Percentiles rank a stretch among this genome's conserved stretches.
These are phyloP conservation scores for Psilopogon haemacephalus DNA, from an alignment of 2,113 vertebrate genomes.

Conservation along the genomic window DNA sequence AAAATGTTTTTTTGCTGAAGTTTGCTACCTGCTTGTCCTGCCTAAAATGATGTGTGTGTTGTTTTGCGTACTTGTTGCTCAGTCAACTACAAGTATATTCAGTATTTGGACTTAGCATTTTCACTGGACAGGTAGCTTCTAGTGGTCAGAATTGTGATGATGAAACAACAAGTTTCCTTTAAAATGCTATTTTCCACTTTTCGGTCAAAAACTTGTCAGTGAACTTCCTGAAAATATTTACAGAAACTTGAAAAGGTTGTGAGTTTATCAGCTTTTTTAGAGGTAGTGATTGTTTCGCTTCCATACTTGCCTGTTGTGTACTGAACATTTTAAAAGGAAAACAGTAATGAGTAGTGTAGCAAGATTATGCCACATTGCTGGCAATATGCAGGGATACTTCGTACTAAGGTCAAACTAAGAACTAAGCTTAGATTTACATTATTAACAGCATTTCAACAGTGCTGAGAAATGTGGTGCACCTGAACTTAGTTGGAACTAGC, in stretches of 20 bases:
- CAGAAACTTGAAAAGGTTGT: neutral
- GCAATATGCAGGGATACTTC: neutral
- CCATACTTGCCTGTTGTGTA: neutral
- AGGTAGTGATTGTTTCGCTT: neutral
- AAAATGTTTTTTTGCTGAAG: neutral
- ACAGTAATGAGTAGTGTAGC: neutral
- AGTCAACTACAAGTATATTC: neutral
- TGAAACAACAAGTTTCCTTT: neutral
- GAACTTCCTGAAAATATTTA: neutral
- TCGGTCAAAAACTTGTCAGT: neutral
- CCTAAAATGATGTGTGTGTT: neutral
- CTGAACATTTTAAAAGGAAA: neutral
- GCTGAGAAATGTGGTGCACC: neutral
- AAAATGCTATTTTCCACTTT: neutral
- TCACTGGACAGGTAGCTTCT: neutral
- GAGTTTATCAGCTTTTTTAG: neutral
- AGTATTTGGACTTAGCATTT: neutral
- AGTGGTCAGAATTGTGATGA: neutral
- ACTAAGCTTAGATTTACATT: neutral
- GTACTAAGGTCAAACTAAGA: neutral
- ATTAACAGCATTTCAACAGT: neutral
- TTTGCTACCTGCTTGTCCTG: neutral
- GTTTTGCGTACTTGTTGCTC: neutral
- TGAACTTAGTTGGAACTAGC: no score
- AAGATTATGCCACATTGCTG: neutral